Conservation (phyloP, 2,797 vertebrate genomes). For the Pangasius djambal region DNA sequence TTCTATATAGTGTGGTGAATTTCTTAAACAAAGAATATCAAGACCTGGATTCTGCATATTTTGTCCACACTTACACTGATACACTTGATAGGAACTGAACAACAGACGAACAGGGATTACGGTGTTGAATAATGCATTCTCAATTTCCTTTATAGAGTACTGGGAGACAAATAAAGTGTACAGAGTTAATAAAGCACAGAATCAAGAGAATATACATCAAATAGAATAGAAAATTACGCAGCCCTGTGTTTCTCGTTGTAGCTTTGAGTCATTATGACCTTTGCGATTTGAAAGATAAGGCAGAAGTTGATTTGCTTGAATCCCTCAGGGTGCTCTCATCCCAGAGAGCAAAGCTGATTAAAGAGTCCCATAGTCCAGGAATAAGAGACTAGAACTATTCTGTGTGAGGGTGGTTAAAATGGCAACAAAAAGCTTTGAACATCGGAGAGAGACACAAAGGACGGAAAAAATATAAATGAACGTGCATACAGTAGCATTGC, state of each 20-base stretch:
- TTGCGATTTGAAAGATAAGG: slow-evolving; percentile 27
- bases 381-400: slow-evolving; percentile 58
- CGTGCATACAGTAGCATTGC: slow-evolving; percentile 36
- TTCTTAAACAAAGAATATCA: slow-evolving; percentile 1
- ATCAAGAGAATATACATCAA: slow-evolving; percentile 13
- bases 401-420: slow-evolving; percentile 16
- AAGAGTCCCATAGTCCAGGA: slow-evolving; percentile 63
- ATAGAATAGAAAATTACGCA: neutral
- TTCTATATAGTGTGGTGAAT: neutral
- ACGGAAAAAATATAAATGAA: slow-evolving; percentile 50
- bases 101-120: neutral
- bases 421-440: slow-evolving; percentile 4
- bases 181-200: slow-evolving; percentile 16
- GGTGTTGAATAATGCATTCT: slow-evolving; percentile 16
- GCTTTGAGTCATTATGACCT: slow-evolving; percentile 3
- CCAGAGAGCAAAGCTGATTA: slow-evolving; percentile 64
- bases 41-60: neutral
- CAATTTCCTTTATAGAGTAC: slow-evolving; percentile 22
- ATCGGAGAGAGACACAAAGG: slow-evolving; percentile 33
- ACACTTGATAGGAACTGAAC: neutral
- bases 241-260: neutral
- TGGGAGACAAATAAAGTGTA: slow-evolving; percentile 21
- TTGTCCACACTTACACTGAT: neutral
- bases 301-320: slow-evolving; percentile 64
- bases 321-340: slow-evolving; percentile 59